A percentile compares a stretch with the other conserved stretches of the same genome.
phyloP scores from a whole-genome alignment of 1,140 invertebrate species.

The Drosophila equinoxialis region DNA sequence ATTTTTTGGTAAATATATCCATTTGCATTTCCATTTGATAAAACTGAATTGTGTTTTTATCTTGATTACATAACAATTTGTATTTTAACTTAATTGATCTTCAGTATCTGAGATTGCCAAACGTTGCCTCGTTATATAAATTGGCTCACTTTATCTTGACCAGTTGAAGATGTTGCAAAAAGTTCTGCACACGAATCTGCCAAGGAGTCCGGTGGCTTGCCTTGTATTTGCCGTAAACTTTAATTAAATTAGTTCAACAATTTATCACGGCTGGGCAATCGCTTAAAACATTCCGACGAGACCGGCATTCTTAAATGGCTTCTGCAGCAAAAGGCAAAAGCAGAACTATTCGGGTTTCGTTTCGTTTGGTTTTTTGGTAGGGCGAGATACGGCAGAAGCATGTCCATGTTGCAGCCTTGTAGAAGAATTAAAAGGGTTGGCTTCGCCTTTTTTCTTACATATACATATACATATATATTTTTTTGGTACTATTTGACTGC shows the following conservation, averaged over 20 bases:
- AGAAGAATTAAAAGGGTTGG: slow-evolving; percentile 69
- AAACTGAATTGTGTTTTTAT: slow-evolving; percentile 1
- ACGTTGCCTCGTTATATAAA: not conserved
- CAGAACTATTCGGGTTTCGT: slow-evolving; percentile 41
- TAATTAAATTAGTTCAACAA: slow-evolving; percentile 78
- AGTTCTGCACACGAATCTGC: not conserved
- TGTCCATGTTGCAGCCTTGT: slow-evolving; percentile 59
- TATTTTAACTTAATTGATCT: slow-evolving; percentile 22
- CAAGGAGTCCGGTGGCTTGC: not conserved
- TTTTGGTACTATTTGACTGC: slow-evolving; percentile 41
- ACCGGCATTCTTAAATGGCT: slow-evolving; percentile 49
- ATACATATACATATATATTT: not conserved
- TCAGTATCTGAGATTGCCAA: not conserved
- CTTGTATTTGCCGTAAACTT: slow-evolving; percentile 62
- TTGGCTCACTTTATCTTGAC: not conserved
- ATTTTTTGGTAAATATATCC: not conserved
- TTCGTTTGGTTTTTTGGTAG: slow-evolving; percentile 9
- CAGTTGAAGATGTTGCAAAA: slow-evolving; percentile 12
- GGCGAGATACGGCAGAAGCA: not conserved
- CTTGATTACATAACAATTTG: slow-evolving; percentile 10
- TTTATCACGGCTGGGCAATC: slow-evolving; percentile 77
- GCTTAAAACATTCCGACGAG: slow-evolving; percentile 66
- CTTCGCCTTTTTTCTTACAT: slow-evolving; percentile 9
- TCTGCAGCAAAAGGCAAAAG: slow-evolving; percentile 7
- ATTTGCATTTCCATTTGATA: not conserved